phyloP scores from a whole-genome alignment of 2,888 invertebrate genomes.

The Patella depressa region DNA sequence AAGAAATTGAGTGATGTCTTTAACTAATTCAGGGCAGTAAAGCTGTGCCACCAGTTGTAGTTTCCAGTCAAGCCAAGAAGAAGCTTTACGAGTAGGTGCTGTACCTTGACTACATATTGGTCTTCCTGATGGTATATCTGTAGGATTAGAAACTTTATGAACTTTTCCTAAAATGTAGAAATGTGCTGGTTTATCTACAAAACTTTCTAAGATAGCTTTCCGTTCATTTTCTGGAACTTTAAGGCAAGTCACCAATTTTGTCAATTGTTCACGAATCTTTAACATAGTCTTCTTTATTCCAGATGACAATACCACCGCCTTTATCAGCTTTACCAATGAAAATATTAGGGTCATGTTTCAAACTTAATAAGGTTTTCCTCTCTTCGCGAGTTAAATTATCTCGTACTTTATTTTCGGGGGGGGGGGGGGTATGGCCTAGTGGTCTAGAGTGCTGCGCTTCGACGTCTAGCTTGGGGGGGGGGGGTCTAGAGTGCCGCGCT shows the following conservation, averaged over 20 bases:
- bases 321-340: too few relatives aligned
- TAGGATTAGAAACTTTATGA: background rate
- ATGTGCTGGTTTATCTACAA: background rate
- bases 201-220: background rate
- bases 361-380: too few relatives aligned
- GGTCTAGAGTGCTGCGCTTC: too few relatives aligned
- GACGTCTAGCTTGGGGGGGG: too few relatives aligned
- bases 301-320: conserved; percentile 2
- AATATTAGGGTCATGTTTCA: too few relatives aligned
- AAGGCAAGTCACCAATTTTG: background rate
- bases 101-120: background rate
- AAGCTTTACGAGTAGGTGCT: background rate
- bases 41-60: background rate
- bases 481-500: too few relatives aligned
- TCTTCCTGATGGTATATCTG: conserved; percentile 8
- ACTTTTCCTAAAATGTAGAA: conserved; percentile 14
- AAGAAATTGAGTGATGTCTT: too few relatives aligned
- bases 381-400: too few relatives aligned
- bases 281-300: background rate
- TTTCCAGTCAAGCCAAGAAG: background rate
- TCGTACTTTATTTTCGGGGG: too few relatives aligned
- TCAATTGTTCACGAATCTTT: conserved; percentile 2
- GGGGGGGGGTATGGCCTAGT: too few relatives aligned
- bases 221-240: background rate
- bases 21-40: too few relatives aligned